These are phyloP conservation scores for Napeogenes sylphis DNA, from an alignment of 2,888 invertebrate species.

Conservation along the genomic window DNA sequence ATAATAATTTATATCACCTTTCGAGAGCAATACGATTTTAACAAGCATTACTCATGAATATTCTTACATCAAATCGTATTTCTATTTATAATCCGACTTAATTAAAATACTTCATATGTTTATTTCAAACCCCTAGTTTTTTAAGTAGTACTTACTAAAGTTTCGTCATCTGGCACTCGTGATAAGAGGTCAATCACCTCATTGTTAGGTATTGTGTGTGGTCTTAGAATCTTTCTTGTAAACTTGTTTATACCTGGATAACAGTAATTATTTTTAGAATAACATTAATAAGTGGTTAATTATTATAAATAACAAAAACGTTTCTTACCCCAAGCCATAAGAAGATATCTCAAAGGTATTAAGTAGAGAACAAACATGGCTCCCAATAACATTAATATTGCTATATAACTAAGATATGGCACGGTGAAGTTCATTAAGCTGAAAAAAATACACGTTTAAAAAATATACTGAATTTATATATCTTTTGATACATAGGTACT, in stretches of 20 bases:
- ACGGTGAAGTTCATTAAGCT: constrained; percentile 98
- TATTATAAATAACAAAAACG: no score
- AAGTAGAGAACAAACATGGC: constrained; percentile 89
- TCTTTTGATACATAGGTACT: neutral
- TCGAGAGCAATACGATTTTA: no score
- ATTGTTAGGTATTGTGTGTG: constrained; percentile 97
- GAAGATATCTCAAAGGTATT: constrained; percentile 91
- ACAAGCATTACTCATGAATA: no score
- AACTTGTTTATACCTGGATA: constrained; percentile 89
- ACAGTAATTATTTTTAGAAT: neutral
- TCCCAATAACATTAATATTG: constrained; percentile 85
- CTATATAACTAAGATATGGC: constrained; percentile 96
- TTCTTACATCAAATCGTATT: no score
- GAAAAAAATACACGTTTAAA: constrained; percentile 47
- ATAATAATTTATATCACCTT: no score
- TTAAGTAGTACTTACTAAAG: constrained; percentile 82
- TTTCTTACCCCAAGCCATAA: constrained; percentile 91
- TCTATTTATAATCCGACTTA: no score
- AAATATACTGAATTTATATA: neutral
- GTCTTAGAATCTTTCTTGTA: constrained; percentile 92
- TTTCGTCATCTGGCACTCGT: constrained; percentile 95
- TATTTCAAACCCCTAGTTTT: neutral
- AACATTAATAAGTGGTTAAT: no score
- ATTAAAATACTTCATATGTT: no score
- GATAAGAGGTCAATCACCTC: constrained; percentile 96